Conservation (phyloP, 1,140 invertebrate species). For the Cotesia glomerata region DNA sequence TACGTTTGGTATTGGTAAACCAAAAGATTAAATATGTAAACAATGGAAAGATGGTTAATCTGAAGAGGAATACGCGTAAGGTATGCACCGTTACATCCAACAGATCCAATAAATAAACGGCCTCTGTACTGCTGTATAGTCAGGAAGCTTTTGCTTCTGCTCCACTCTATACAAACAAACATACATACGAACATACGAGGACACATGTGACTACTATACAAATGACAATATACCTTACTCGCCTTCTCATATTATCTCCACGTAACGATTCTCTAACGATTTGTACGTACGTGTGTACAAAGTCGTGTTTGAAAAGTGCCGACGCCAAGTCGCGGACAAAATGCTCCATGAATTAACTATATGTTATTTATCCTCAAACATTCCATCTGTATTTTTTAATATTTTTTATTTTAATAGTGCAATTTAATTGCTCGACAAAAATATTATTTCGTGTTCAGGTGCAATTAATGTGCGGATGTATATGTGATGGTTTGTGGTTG, state of each 20-base stretch:
- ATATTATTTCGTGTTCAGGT: too few relatives aligned
- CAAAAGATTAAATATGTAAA: conserved; percentile 20
- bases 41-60: conserved; percentile 9
- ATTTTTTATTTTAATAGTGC: too few relatives aligned
- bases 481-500: too few relatives aligned
- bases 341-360: not conserved
- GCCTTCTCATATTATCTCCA: not conserved
- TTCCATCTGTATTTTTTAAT: too few relatives aligned
- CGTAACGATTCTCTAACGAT: conserved; percentile 16
- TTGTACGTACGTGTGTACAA: conserved; percentile 23
- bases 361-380: not conserved
- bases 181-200: not conserved
- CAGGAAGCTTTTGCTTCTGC: too few relatives aligned
- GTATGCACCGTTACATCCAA: conserved; percentile 16
- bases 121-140: too few relatives aligned
- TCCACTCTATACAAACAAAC: not conserved
- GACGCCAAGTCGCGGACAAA: not conserved
- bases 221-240: not conserved
- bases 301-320: conserved; percentile 16
- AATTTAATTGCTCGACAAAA: too few relatives aligned
- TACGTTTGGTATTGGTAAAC: not conserved
- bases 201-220: not conserved
- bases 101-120: conserved; percentile 15
- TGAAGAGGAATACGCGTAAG: conserved; percentile 5
- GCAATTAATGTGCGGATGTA: not conserved